phyloP scores from a whole-genome alignment of 2,797 vertebrate species.

The Ciconia nigra region DNA sequence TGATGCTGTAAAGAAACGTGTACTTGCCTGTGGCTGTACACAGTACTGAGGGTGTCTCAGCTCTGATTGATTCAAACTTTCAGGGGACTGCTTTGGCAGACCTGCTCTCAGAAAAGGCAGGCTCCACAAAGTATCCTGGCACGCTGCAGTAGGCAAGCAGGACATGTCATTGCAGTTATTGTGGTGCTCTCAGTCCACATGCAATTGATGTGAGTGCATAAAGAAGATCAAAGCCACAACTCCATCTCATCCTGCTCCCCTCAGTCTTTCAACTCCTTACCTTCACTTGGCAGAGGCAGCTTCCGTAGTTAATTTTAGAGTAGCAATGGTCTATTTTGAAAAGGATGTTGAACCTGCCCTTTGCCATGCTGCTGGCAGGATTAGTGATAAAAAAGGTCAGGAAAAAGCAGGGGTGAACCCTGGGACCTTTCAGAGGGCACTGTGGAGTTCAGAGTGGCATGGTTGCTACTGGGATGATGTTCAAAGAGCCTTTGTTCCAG shows the following conservation, averaged over 20 bases:
- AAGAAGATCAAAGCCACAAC: neutral
- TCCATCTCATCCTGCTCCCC: neutral
- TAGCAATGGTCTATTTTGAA: neutral
- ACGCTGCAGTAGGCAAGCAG: neutral
- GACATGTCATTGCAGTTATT: neutral
- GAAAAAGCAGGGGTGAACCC: neutral
- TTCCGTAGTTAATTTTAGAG: neutral
- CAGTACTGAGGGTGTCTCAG: neutral
- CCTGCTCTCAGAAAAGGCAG: neutral
- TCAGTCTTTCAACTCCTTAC: neutral
- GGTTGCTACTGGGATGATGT: conserved; percentile 16
- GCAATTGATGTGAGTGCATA: neutral
- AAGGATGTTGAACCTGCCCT: neutral
- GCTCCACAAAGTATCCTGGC: neutral
- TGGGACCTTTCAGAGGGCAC: neutral
- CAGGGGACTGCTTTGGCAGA: neutral
- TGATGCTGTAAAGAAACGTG: fast-evolving
- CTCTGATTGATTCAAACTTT: neutral
- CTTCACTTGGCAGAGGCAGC: neutral
- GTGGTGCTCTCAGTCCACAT: neutral
- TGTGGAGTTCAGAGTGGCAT: neutral
- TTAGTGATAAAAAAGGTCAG: neutral
- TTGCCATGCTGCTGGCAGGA: neutral
- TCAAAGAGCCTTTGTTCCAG: neutral
- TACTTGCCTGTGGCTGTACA: neutral